Conservation (phyloP, 2,113 vertebrate species). For the Scartelaos histophorus region DNA sequence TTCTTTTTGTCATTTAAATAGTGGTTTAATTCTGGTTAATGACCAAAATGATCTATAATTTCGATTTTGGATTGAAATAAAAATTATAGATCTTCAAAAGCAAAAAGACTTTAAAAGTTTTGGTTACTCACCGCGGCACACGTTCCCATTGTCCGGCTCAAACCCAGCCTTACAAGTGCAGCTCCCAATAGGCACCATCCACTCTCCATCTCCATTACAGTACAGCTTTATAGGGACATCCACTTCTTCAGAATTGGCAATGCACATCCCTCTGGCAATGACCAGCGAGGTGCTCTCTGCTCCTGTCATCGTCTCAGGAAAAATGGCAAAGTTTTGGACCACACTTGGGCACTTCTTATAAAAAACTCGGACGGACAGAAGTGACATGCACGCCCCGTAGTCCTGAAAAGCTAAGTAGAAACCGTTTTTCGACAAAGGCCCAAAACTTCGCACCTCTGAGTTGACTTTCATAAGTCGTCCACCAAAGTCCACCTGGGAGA, state of each 20-base stretch:
- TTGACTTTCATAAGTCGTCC: slow-evolving; percentile 98
- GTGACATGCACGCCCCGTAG: slow-evolving; percentile 97
- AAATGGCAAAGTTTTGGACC: slow-evolving; percentile 96
- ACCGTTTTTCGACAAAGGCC: slow-evolving; percentile 91
- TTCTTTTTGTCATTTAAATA: no score
- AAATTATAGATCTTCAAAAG: neutral
- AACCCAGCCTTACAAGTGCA: slow-evolving; percentile 97
- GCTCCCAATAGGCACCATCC: slow-evolving; percentile 98
- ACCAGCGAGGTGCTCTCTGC: slow-evolving; percentile 97
- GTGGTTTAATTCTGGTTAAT: no score
- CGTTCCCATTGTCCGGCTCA: slow-evolving; percentile 91
- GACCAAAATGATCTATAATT: neutral
- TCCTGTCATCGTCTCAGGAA: slow-evolving; percentile 97
- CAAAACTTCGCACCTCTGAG: slow-evolving; percentile 96
- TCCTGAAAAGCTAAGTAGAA: slow-evolving; percentile 99
- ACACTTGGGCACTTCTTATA: slow-evolving; percentile 98
- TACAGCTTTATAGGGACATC: slow-evolving; percentile 98
- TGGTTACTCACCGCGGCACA: slow-evolving; percentile 85
- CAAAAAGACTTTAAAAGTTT: neutral
- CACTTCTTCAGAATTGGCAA: slow-evolving; percentile 94
- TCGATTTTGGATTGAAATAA: neutral
- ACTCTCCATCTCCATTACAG: slow-evolving; percentile 97
- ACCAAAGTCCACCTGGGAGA: slow-evolving; percentile 98
- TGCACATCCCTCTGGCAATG: slow-evolving; percentile 92
- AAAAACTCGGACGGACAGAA: slow-evolving; percentile 96